Evolutionary conservation across 2,113 vertebrate species (phyloP).

Genomic region (Bos indicus): DNA sequence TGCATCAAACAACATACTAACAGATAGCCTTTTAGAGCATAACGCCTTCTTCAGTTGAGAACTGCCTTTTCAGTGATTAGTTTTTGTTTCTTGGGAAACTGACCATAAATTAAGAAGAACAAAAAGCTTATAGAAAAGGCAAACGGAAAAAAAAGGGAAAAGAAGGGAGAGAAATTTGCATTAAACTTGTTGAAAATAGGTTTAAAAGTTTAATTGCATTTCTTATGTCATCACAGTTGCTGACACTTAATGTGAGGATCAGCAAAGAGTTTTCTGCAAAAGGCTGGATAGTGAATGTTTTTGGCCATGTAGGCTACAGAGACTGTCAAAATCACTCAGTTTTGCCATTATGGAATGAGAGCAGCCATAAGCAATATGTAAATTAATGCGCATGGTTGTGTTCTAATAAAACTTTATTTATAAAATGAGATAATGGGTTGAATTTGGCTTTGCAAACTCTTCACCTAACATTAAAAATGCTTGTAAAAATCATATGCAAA

Average conservation of each 20-base stretch:
- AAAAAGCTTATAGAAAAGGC: neutral
- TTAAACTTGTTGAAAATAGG: neutral
- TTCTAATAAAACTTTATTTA: constrained; percentile 9
- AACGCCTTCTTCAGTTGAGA: neutral
- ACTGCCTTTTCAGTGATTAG: neutral
- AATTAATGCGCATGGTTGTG: neutral
- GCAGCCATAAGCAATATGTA: neutral
- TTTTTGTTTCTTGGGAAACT: neutral
- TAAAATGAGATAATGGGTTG: neutral
- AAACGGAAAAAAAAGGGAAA: neutral
- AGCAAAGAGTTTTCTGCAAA: neutral
- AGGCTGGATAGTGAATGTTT: neutral
- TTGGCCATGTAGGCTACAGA: neutral
- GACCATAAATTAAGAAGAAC: neutral
- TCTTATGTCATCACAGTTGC: neutral
- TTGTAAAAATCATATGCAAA: neutral
- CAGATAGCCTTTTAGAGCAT: neutral
- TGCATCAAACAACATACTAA: neutral
- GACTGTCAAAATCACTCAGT: neutral
- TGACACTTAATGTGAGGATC: neutral
- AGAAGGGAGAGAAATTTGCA: neutral
- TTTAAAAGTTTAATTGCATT: neutral
- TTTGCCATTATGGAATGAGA: neutral
- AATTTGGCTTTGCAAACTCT: neutral
- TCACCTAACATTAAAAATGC: neutral